Base-by-base conservation (phyloP, 1,140 invertebrate genomes). In the Bombus picipes region DNA sequence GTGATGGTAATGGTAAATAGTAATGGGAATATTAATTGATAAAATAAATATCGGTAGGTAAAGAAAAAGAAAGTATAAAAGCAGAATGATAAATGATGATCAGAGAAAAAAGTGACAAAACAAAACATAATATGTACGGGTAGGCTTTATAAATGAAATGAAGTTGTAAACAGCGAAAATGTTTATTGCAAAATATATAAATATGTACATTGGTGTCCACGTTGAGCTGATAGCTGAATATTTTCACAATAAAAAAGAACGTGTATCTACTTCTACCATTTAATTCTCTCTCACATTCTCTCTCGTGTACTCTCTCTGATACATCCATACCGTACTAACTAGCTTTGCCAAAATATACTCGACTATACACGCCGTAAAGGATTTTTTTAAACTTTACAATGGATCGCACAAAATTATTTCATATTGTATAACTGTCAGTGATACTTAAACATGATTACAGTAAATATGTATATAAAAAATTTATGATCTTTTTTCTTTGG, bases 101-200 rank as follows among this genome's bases (percentile, higher is more conserved):
- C 0, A 53, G 65, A 59, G 15, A 47, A 8, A 72, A 39, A 73
- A 22, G 68, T 73, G 57, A 59, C 62, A 32, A 37, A 79, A 79
- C 37, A 53, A 62, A 62, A 65, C 4, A 37, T 77, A 41, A 59
- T 13, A 22, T 86, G 88, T 91, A 86, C 87, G 93, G 91, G 92
- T 89, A 88, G 92, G 90, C 89, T 93, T 83, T 75, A 77, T 94
- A 95, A 95, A 95, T 94, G 94, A 95, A 94, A 94, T 94, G 94
- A 92, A 93, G 92, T 94, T 94, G 91, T 94, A 90, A 95, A 94
- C 92, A 94, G 94, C 92, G 92, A 93, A 95, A 93, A 92, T 94
- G 93, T 95, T 95, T 95, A 95, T 95, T 95, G 93, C 91, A 95
- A 95, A 94, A 94, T 94, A 93, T 92, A 93, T 91, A 91, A 87